A percentile compares a stretch with the other conserved stretches of the same genome.
These are phyloP conservation scores for Antigone vipio DNA, from an alignment of 2,113 vertebrate genomes.

Conservation along the genomic window DNA sequence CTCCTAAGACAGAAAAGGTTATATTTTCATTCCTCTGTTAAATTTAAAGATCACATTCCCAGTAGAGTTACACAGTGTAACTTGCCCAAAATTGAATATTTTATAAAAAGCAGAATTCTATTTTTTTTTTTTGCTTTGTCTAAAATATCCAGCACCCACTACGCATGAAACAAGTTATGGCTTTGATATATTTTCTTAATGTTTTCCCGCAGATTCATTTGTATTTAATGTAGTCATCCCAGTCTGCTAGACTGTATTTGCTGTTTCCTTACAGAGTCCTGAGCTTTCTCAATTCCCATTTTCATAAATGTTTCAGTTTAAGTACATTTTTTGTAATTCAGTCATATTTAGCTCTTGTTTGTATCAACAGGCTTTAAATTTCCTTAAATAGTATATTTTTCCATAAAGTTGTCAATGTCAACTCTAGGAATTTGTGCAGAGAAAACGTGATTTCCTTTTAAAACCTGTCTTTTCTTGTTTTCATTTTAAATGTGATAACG, in stretches of 20 bases:
- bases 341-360: neutral
- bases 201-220: neutral
- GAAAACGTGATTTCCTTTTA: neutral
- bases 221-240: neutral
- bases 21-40: neutral
- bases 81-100: neutral
- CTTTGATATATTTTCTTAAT: neutral
- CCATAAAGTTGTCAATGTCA: neutral
- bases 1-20: neutral
- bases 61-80: neutral
- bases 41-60: neutral
- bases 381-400: neutral
- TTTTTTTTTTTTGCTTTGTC: neutral
- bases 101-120: neutral
- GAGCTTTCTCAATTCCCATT: neutral
- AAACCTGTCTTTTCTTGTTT: neutral
- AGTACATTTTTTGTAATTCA: neutral
- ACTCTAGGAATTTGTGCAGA: neutral
- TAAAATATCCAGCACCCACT: neutral
- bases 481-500: neutral
- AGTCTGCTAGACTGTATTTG: neutral
- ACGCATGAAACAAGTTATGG: neutral
- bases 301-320: conserved; percentile 13
- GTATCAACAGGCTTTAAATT: neutral
- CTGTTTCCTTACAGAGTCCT: neutral